These are phyloP conservation scores for Artibeus jamaicensis DNA, from an alignment of 2,797 vertebrate species.

Conservation along the genomic window DNA sequence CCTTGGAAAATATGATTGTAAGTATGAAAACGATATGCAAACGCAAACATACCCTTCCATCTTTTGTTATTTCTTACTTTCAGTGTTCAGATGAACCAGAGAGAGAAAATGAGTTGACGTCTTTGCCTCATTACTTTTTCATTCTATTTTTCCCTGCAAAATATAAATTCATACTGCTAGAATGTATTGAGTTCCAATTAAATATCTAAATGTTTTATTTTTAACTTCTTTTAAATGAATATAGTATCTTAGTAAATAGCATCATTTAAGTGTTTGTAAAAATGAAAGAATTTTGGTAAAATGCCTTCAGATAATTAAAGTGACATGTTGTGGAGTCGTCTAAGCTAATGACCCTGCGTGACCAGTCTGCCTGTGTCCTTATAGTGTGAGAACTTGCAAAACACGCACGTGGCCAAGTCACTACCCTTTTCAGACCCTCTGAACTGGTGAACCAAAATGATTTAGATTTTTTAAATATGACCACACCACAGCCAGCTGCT, in stretches of 20 bases:
- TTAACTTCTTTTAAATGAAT: neutral
- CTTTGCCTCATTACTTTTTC: neutral
- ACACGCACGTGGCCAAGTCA: neutral
- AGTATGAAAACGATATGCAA: slow-evolving; percentile 76
- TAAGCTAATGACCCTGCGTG: neutral
- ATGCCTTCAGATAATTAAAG: neutral
- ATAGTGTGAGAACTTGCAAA: neutral
- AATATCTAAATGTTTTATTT: neutral
- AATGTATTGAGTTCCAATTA: neutral
- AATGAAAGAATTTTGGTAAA: neutral
- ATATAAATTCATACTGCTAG: neutral
- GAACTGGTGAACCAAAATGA: neutral
- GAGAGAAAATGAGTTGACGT: neutral
- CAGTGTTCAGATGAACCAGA: neutral
- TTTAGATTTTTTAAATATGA: neutral
- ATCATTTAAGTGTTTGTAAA: neutral
- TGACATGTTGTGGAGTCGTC: neutral
- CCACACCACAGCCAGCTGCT: neutral
- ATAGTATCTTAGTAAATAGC: neutral
- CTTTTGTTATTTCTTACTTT: neutral
- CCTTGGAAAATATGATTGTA: slow-evolving; percentile 90
- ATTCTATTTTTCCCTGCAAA: neutral
- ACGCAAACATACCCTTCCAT: neutral
- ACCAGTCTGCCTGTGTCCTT: neutral
- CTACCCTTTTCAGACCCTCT: neutral